A percentile compares a stretch with the other conserved stretches of the same genome.
Conservation (phyloP, 2,113 vertebrate genomes). For the Microcebus lehilahytsara region DNA sequence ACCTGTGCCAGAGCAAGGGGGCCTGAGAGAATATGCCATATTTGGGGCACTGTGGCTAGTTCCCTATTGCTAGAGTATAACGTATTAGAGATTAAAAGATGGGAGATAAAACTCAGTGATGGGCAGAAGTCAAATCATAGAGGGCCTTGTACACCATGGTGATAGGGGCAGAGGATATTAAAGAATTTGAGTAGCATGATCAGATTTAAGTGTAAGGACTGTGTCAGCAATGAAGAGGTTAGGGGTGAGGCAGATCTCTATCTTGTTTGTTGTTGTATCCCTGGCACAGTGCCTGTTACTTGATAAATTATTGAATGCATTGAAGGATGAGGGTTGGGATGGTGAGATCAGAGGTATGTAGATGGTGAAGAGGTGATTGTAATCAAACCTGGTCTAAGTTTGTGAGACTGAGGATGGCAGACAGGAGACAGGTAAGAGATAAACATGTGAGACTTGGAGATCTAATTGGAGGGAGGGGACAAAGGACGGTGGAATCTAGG, state of each 20-base stretch:
- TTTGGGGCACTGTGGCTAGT: not conserved
- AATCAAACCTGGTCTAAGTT: not conserved
- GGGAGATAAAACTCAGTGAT: not conserved
- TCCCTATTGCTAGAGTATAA: not conserved
- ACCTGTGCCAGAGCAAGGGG: not conserved
- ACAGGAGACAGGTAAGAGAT: not conserved
- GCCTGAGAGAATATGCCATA: not conserved
- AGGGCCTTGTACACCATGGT: not conserved
- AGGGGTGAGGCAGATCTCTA: not conserved
- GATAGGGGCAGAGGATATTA: too few relatives aligned
- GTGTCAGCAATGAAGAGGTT: not conserved
- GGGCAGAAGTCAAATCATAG: not conserved
- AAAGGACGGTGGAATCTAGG: not conserved
- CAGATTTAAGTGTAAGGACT: not conserved
- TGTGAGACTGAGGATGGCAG: not conserved
- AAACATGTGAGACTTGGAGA: not conserved
- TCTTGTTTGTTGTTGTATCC: not conserved
- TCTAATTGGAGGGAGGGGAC: not conserved
- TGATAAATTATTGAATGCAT: not conserved
- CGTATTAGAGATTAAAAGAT: not conserved
- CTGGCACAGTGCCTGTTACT: not conserved
- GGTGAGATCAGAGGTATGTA: not conserved
- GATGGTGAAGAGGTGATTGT: not conserved
- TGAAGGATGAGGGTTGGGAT: not conserved
- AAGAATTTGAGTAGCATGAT: not conserved